Percentiles rank a stretch among this genome's conserved stretches.
Evolutionary conservation across 2,888 invertebrate species (phyloP).

Genomic region (Plemyria rubiginata): DNA sequence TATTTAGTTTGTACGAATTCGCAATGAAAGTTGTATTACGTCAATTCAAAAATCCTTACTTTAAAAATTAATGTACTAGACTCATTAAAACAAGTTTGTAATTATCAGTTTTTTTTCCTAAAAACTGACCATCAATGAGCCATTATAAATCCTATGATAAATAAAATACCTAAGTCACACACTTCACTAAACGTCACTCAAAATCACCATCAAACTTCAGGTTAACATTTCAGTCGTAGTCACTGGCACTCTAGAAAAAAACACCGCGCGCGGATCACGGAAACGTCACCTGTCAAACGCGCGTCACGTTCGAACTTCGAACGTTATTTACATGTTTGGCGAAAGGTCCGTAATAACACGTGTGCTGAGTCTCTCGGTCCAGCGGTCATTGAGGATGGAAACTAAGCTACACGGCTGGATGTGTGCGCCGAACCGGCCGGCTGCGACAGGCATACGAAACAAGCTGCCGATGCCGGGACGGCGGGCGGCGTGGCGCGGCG

Average conservation of each 20-base stretch:
- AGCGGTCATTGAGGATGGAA: slow-evolving; percentile 87
- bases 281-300: slow-evolving; percentile 37
- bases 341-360: slow-evolving; percentile 71
- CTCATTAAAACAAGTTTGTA: too few relatives aligned
- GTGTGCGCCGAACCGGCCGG: slow-evolving; percentile 79
- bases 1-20: too few relatives aligned
- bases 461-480: slow-evolving; percentile 51
- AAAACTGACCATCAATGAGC: slow-evolving; percentile 2
- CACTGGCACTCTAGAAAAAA: slow-evolving; percentile 49
- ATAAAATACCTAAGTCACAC: slow-evolving; percentile 11
- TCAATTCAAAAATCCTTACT: not conserved
- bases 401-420: slow-evolving; percentile 71
- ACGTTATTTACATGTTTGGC: slow-evolving; percentile 74
- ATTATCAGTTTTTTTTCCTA: too few relatives aligned
- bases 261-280: slow-evolving; percentile 45
- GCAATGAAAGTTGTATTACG: not conserved
- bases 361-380: slow-evolving; percentile 86
- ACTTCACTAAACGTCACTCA: slow-evolving; percentile 37
- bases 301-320: slow-evolving; percentile 50
- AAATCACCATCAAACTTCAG: slow-evolving; percentile 20
- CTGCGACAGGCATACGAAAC: slow-evolving; percentile 79
- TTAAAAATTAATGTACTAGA: too few relatives aligned
- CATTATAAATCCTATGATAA: not conserved
- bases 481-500: slow-evolving; percentile 44
- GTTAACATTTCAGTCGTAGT: slow-evolving; percentile 38